Base-by-base conservation (phyloP, 2,113 vertebrate species). In the Stigmatopora argus region DNA sequence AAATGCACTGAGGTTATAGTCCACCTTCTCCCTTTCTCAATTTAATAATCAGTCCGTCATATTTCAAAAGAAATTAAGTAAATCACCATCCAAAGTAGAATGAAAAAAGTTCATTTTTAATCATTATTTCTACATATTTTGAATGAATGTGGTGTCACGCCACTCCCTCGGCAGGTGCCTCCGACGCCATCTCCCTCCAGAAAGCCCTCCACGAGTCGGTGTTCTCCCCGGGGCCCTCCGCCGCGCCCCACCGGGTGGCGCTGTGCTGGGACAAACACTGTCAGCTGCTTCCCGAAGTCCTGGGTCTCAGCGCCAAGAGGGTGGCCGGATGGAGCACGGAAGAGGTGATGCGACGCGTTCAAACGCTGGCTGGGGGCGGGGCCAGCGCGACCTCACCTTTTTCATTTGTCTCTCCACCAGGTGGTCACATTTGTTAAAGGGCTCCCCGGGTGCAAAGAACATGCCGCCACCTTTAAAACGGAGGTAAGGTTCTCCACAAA, bases 181-280 rank as follows among this genome's bases (percentile, higher is more conserved):
- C 89, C 74, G 83, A 90, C 18, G 70, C 87, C 60, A 80, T 89
- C 64, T 91, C 91, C 63, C 90, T 96, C 52, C 94, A 94, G 89
- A 93, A 95, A 87, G 91, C 93, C 51, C 91, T 95, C 48, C 94
- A 95, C 57, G 92, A 95, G 78, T 95, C 94, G 5, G 92, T 95
- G 77, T 95, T 95, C 73, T 93, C 93, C 78, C 91, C 93, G 48
- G 91, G 94, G 73, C 84, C 93, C 84, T 89, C 90, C 21, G 72
- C 92, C 61, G 90, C 88, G 45, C 91, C 92, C 0, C 87, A 85
- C 72, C 91, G 91, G 69, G 90, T 96, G 74, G 92, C 92, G 65
- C 91, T 95, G 67, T 93, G 92, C 86, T 95, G 94, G 94, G 93
- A 95, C 86, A 92, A 95, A 87, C 92, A 95, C 86, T 94, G 94